Percentiles rank a stretch among this genome's conserved stretches.
phyloP scores from a whole-genome alignment of 2,113 vertebrate species.

The Antigone vipio region DNA sequence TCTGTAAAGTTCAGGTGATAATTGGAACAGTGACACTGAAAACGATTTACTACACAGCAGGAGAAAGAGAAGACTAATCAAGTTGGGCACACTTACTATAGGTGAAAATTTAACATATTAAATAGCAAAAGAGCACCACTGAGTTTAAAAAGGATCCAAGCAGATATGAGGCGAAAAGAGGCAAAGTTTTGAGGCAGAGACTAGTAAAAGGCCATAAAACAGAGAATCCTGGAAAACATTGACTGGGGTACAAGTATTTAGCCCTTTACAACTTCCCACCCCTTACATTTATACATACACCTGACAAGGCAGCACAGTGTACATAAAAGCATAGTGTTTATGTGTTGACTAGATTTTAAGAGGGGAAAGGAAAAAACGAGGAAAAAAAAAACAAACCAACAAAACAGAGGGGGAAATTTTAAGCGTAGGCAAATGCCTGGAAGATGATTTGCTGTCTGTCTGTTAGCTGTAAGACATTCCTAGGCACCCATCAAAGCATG shows the following conservation, averaged over 20 bases:
- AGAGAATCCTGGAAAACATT: not conserved
- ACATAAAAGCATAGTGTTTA: not conserved
- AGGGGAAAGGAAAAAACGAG: not conserved
- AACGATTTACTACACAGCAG: not conserved
- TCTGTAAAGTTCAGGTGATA: not conserved
- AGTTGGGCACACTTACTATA: not conserved
- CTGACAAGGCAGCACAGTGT: not conserved
- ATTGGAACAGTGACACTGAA: not conserved
- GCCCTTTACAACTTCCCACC: not conserved
- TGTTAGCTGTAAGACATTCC: not conserved
- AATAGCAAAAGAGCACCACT: not conserved
- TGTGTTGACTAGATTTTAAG: not conserved
- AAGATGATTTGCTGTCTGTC: not conserved
- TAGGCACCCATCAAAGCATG: not conserved
- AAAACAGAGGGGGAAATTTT: not conserved
- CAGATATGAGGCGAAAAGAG: not conserved
- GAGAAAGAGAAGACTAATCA: not conserved
- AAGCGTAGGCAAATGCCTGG: not conserved
- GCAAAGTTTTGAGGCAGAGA: not conserved
- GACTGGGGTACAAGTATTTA: not conserved
- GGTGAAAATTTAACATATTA: not conserved
- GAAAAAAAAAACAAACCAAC: rapidly evolving
- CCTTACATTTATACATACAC: not conserved
- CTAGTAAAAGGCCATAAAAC: not conserved
- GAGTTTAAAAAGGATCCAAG: not conserved